A percentile compares a stretch with the other conserved stretches of the same genome.
Evolutionary conservation across 2,888 invertebrate species (phyloP).

Genomic region (Lithodes maja): DNA sequence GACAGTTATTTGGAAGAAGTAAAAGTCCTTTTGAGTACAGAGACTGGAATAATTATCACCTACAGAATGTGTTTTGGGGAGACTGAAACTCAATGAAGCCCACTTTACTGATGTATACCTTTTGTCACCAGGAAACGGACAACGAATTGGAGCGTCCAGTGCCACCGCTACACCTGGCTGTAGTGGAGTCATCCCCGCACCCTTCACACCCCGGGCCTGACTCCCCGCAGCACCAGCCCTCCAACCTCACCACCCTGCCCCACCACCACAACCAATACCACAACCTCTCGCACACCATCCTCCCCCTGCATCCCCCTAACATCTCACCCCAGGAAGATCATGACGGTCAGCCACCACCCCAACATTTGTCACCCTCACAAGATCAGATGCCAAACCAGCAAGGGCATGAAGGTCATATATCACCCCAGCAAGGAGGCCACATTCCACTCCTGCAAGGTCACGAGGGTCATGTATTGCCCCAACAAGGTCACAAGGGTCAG

Average conservation of each 20-base stretch:
- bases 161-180: conserved; percentile 31
- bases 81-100: not conserved
- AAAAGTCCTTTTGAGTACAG: no score
- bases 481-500: conserved; percentile 4
- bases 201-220: not conserved
- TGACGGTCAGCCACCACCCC: not conserved
- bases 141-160: conserved; percentile 38
- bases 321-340: not conserved
- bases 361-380: not conserved
- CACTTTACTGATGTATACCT: not conserved
- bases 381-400: not conserved
- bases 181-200: conserved; percentile 3
- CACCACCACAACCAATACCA: not conserved
- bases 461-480: not conserved
- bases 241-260: not conserved
- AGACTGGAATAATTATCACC: no score
- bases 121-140: conserved; percentile 35
- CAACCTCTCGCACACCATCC: conserved; percentile 40
- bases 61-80: no score
- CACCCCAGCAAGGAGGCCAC: conserved; percentile 2
- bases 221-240: not conserved
- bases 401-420: conserved; percentile 14
- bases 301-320: conserved; percentile 2
- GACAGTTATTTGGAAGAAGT: no score
- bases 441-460: not conserved